A percentile compares a stretch with the other conserved stretches of the same genome.
These are phyloP conservation scores for Pontoporia blainvillei DNA, from an alignment of 2,113 vertebrate genomes.

Conservation along the genomic window DNA sequence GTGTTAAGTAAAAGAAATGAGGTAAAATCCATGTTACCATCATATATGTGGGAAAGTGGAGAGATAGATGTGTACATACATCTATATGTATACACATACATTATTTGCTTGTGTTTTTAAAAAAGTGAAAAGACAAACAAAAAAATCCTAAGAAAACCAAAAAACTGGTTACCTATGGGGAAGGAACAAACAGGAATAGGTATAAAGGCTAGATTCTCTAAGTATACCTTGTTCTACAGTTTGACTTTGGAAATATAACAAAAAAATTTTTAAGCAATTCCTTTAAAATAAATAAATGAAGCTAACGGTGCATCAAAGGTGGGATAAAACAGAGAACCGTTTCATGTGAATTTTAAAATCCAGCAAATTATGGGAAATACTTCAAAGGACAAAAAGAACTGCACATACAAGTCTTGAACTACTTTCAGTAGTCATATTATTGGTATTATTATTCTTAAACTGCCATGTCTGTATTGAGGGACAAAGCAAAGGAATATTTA, in stretches of 20 bases:
- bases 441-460: not conserved
- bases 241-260: not conserved
- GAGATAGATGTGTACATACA: accelerated
- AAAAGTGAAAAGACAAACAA: not conserved
- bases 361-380: not conserved
- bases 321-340: not conserved
- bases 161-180: not conserved
- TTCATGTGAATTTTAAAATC: not conserved
- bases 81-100: not conserved
- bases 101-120: not conserved
- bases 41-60: not conserved
- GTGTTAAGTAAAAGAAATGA: not conserved
- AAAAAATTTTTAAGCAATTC: not conserved
- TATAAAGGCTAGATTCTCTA: not conserved
- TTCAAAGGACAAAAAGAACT: not conserved
- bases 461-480: not conserved
- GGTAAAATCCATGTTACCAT: not conserved
- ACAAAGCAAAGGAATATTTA: not conserved
- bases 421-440: not conserved
- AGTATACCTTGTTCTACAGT: not conserved
- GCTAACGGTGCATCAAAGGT: not conserved
- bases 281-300: constrained; percentile 2
- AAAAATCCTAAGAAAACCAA: not conserved
- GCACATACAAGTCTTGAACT: not conserved
- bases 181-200: not conserved